A percentile compares a stretch with the other conserved stretches of the same genome.
Conservation (phyloP, 2,113 vertebrate species). For the Conger conger region DNA sequence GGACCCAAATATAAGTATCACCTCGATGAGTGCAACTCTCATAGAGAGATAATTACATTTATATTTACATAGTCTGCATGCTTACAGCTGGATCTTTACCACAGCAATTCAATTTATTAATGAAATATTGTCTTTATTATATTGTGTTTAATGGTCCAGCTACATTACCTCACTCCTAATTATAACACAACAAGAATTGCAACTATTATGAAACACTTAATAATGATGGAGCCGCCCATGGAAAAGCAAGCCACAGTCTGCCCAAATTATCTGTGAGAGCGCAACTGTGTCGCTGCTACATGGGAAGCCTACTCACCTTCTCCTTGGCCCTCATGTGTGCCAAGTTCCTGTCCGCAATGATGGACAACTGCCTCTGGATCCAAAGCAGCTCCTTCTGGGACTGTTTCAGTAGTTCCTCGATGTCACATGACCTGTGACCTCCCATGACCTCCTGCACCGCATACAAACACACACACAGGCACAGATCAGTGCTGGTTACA, state of each 20-base stretch:
- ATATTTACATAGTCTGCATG: neutral
- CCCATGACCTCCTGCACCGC: slow-evolving; percentile 61
- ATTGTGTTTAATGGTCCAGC: neutral
- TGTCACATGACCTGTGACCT: slow-evolving; percentile 59
- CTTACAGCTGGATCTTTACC: neutral
- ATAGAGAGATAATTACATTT: neutral
- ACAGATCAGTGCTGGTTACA: neutral
- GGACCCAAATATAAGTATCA: neutral
- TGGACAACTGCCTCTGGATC: slow-evolving; percentile 66
- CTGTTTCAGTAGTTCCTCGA: slow-evolving; percentile 63
- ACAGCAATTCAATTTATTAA: neutral
- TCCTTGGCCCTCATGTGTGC: slow-evolving; percentile 48
- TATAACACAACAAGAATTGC: neutral
- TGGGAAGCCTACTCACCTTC: slow-evolving; percentile 58
- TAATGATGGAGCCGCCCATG: too few relatives aligned
- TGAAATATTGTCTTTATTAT: neutral
- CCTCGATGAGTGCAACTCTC: neutral
- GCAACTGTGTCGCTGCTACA: neutral
- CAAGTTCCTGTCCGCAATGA: slow-evolving; percentile 51
- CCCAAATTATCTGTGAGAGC: neutral
- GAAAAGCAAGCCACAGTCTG: too few relatives aligned
- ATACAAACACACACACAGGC: slow-evolving; percentile 30
- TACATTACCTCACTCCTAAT: neutral
- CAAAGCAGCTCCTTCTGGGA: slow-evolving; percentile 64
- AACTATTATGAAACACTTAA: too few relatives aligned